phyloP scores from a whole-genome alignment of 2,888 invertebrate species.

The Ferrisia virgata region DNA sequence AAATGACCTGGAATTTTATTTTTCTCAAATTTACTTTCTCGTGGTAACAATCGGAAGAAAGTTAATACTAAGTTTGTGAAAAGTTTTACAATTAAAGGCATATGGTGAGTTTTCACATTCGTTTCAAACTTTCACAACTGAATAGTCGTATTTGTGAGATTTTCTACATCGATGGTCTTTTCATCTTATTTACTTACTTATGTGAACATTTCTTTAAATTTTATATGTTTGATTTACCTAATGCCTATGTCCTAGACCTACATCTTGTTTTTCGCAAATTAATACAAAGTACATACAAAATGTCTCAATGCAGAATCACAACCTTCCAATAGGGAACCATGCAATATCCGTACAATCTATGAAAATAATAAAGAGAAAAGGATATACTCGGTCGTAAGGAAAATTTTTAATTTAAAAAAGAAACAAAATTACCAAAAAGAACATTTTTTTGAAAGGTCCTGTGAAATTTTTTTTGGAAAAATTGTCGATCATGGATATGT shows the following conservation, averaged over 20 bases:
- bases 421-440: too few relatives aligned
- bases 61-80: constrained; percentile 26
- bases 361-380: too few relatives aligned
- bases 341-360: too few relatives aligned
- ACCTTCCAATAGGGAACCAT: too few relatives aligned
- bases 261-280: neutral
- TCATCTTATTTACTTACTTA: neutral
- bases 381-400: too few relatives aligned
- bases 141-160: constrained; percentile 21
- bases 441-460: too few relatives aligned
- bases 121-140: constrained; percentile 4
- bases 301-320: too few relatives aligned
- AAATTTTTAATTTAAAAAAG: too few relatives aligned
- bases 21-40: constrained; percentile 21
- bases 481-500: too few relatives aligned
- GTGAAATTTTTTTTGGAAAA: too few relatives aligned
- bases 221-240: neutral
- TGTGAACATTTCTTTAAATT: neutral
- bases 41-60: constrained; percentile 23
- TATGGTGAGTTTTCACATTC: constrained; percentile 35
- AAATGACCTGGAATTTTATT: constrained; percentile 25
- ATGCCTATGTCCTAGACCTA: too few relatives aligned
- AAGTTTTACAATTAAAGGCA: constrained; percentile 39
- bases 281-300: too few relatives aligned
- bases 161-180: neutral